These are phyloP conservation scores for Mayetiola destructor DNA, from an alignment of 2,888 invertebrate genomes.

Conservation along the genomic window DNA sequence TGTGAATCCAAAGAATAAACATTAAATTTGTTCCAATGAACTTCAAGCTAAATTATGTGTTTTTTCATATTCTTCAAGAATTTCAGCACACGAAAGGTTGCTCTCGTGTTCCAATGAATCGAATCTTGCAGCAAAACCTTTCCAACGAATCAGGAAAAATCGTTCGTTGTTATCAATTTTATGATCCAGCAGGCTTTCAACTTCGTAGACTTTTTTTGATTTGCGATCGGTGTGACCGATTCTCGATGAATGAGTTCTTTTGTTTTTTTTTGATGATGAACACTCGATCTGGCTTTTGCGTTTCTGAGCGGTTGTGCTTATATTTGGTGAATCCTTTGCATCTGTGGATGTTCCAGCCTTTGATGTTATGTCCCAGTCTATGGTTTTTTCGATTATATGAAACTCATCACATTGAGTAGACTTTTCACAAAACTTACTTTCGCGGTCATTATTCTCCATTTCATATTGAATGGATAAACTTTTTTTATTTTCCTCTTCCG, in stretches of 20 bases:
- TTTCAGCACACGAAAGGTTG: not conserved
- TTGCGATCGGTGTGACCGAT: not conserved
- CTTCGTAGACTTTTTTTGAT: not conserved
- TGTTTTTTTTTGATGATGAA: not conserved
- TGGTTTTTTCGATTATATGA: no score
- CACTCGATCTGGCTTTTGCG: not conserved
- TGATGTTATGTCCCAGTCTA: no score
- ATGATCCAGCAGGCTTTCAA: not conserved
- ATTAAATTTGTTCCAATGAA: no score
- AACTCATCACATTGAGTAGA: no score
- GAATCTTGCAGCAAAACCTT: not conserved
- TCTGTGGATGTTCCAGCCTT: no score
- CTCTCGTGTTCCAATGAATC: not conserved
- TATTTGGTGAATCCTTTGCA: no score
- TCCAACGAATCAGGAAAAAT: not conserved
- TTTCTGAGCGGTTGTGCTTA: no score
- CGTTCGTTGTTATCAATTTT: not conserved
- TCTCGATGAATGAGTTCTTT: not conserved
- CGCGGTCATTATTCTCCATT: no score
- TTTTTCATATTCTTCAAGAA: not conserved
- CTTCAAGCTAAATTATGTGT: not conserved
- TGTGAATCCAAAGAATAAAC: no score
- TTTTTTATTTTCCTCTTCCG: not conserved
- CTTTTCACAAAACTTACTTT: no score
- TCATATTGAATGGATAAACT: no score